Conservation (phyloP, 2,113 vertebrate genomes). For the Thryonomys swinderianus region DNA sequence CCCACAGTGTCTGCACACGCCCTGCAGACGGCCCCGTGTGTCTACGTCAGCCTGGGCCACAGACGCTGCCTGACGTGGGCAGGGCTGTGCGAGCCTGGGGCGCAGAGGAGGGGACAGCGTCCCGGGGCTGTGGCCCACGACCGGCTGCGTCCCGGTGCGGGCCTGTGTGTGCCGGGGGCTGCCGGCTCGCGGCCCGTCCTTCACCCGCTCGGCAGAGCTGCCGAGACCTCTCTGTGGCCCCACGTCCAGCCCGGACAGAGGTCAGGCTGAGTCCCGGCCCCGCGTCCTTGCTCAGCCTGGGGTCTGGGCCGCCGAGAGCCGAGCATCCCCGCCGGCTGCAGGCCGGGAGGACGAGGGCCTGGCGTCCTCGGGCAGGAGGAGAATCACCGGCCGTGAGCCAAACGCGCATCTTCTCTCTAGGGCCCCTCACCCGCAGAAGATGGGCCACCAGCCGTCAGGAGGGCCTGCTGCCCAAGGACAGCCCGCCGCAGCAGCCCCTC, state of each 20-base stretch:
- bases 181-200: accelerated
- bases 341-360: neutral
- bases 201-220: neutral
- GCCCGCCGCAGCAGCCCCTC: accelerated
- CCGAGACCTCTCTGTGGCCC: too few species aligned
- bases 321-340: neutral
- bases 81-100: neutral
- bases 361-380: neutral
- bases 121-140: neutral
- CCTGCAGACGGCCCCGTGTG: neutral
- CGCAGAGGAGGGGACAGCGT: neutral
- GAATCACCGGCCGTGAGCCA: neutral
- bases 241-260: neutral
- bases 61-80: neutral
- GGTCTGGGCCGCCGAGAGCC: neutral
- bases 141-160: neutral
- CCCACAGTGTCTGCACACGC: neutral
- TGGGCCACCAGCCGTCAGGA: neutral
- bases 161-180: neutral
- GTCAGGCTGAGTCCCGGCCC: neutral
- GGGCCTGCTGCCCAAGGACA: too few species aligned
- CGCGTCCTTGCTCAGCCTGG: neutral
- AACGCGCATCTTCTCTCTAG: neutral
- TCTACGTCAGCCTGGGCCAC: neutral
- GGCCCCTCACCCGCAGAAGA: neutral